A percentile compares a stretch with the other conserved stretches of the same genome.
Evolutionary conservation across 2,797 vertebrate genomes (phyloP).

Genomic region (Octomys mimax): DNA sequence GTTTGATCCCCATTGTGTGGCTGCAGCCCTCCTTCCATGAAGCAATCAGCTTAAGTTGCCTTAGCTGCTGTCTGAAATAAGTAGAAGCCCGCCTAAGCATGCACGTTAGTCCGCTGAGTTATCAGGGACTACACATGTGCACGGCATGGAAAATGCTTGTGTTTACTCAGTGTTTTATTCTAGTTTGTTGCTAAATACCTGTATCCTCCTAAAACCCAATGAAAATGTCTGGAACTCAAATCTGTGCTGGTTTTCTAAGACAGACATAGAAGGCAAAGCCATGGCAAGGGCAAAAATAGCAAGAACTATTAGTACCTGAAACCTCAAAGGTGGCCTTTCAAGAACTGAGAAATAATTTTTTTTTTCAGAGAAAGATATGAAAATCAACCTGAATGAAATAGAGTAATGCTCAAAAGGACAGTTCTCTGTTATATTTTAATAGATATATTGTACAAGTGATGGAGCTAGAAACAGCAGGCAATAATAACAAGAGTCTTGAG

Average conservation of each 20-base stretch:
- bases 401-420: not conserved
- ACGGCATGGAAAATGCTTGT: not conserved
- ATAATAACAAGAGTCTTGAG: not conserved
- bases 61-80: not conserved
- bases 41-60: not conserved
- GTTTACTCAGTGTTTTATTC: slow-evolving; percentile 25
- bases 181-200: slow-evolving; percentile 14
- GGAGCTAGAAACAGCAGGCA: not conserved
- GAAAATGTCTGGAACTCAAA: slow-evolving; percentile 48
- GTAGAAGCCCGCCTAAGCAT: not conserved
- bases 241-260: slow-evolving; percentile 48
- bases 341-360: slow-evolving; percentile 24
- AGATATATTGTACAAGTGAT: not conserved
- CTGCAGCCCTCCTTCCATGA: slow-evolving; percentile 51
- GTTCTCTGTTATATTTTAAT: not conserved
- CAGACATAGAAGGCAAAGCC: not conserved
- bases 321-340: not conserved
- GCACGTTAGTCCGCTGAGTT: no score
- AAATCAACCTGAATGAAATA: slow-evolving; percentile 35
- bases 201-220: not conserved
- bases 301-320: not conserved
- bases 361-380: not conserved
- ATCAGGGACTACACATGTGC: not conserved
- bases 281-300: not conserved
- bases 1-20: slow-evolving; percentile 59